phyloP scores from a whole-genome alignment of 2,888 invertebrate genomes.

The Lamproptera curius region DNA sequence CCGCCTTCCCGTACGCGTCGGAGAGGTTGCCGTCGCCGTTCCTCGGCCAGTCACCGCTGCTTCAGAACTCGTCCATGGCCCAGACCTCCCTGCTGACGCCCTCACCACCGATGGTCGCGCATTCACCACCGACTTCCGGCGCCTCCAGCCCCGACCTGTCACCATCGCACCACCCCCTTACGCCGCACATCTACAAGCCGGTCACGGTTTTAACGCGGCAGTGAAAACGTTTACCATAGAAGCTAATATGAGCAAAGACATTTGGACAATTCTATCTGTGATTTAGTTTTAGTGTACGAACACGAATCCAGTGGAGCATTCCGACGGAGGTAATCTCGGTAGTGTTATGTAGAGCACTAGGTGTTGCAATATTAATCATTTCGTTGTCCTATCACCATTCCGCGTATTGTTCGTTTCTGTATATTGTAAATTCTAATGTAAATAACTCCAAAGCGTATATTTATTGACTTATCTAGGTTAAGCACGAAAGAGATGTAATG shows the following conservation, averaged over 20 bases:
- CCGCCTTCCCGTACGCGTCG: conserved; percentile 44
- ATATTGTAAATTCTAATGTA: conserved; percentile 42
- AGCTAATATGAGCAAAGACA: too few relatives aligned
- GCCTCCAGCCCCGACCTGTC: conserved; percentile 64
- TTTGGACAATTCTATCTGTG: conserved; percentile 56
- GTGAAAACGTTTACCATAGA: too few relatives aligned
- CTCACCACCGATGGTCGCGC: conserved; percentile 57
- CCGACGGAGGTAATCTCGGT: conserved; percentile 42
- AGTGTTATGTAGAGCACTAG: conserved; percentile 15
- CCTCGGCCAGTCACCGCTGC: conserved; percentile 47
- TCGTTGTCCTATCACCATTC: conserved; percentile 51
- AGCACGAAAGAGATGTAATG: conserved; percentile 55
- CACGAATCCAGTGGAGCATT: conserved; percentile 43
- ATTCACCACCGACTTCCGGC: conserved; percentile 58
- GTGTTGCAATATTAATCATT: conserved; percentile 46
- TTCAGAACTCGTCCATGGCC: conserved; percentile 41
- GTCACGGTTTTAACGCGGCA: conserved; percentile 78
- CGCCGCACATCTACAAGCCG: conserved; percentile 75
- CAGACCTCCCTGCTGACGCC: conserved; percentile 53
- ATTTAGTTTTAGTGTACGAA: conserved; percentile 60
- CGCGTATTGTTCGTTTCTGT: conserved; percentile 44
- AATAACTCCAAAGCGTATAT: conserved; percentile 69
- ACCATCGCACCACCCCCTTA: conserved; percentile 55
- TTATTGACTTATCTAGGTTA: conserved; percentile 61
- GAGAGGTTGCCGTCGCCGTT: conserved; percentile 56